Evolutionary conservation across 2,888 invertebrate species (phyloP).

Genomic region (Apamea crenata): DNA sequence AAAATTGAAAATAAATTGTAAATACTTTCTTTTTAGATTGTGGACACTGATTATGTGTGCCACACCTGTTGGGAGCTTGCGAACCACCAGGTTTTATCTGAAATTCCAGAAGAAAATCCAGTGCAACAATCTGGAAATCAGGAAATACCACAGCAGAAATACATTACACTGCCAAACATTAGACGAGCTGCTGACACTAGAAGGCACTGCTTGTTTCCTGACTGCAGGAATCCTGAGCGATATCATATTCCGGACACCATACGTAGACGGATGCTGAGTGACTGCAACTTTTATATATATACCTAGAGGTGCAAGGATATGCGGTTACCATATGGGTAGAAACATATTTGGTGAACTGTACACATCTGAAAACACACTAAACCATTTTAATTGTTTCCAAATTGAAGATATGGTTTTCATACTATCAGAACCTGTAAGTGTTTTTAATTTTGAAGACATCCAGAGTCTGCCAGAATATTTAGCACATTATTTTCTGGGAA

Average conservation of each 20-base stretch:
- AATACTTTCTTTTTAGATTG: slow-evolving; percentile 20
- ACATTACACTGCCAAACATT: slow-evolving; percentile 29
- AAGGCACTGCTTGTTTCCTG: slow-evolving; percentile 26
- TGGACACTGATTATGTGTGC: slow-evolving; percentile 21
- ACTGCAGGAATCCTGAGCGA: slow-evolving; percentile 33
- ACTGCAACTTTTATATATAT: slow-evolving; percentile 18
- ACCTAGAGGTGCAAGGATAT: slow-evolving; percentile 17
- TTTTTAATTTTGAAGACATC: slow-evolving; percentile 22
- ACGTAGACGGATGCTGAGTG: slow-evolving; percentile 19
- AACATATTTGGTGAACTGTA: slow-evolving; percentile 15
- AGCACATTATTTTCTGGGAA: slow-evolving; percentile 23
- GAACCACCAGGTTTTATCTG: slow-evolving; percentile 19
- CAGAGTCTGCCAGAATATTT: slow-evolving; percentile 17
- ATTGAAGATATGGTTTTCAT: slow-evolving; percentile 23
- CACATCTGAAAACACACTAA: slow-evolving; percentile 5
- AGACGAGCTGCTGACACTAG: slow-evolving; percentile 25
- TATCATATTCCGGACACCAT: slow-evolving; percentile 9
- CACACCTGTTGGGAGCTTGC: slow-evolving; percentile 24
- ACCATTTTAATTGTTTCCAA: slow-evolving; percentile 4
- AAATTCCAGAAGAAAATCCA: slow-evolving; percentile 21
- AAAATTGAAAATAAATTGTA: slow-evolving; percentile 1
- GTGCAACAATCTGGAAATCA: slow-evolving; percentile 10
- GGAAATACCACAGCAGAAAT: slow-evolving; percentile 25
- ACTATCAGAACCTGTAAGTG: slow-evolving; percentile 2
- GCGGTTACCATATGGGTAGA: slow-evolving; percentile 23